These are phyloP conservation scores for Ranitomeya imitator DNA, from an alignment of 2,113 vertebrate species.

Conservation along the genomic window DNA sequence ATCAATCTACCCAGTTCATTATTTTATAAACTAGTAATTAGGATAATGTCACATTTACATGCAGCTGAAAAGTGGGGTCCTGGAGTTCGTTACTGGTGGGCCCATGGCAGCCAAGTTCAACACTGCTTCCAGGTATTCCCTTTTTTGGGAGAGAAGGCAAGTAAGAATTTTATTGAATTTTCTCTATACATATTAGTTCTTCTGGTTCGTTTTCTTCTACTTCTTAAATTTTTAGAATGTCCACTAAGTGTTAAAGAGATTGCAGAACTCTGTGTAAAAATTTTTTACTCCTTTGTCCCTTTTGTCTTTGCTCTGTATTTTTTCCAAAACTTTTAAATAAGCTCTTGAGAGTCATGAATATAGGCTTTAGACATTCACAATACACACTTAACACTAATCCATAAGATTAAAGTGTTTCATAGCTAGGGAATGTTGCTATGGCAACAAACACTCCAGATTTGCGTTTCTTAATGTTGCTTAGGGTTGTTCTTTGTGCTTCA, in stretches of 20 bases:
- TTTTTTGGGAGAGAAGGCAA: too few species aligned
- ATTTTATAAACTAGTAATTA: too few species aligned
- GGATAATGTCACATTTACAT: too few species aligned
- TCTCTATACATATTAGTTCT: not conserved
- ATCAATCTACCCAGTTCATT: too few species aligned
- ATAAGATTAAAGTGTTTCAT: slow-evolving; percentile 57
- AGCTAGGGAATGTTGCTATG: slow-evolving; percentile 43
- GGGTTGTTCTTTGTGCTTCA: slow-evolving; percentile 40
- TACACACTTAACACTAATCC: slow-evolving; percentile 57
- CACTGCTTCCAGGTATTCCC: too few species aligned
- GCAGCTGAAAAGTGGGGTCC: too few species aligned
- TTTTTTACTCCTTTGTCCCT: slow-evolving; percentile 24
- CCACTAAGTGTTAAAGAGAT: slow-evolving; percentile 7
- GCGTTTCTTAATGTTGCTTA: slow-evolving; percentile 45
- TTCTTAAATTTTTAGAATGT: not conserved
- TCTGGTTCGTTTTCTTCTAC: not conserved
- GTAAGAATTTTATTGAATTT: not conserved
- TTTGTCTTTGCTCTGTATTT: slow-evolving; percentile 36
- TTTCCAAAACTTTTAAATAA: slow-evolving; percentile 48
- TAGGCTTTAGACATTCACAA: slow-evolving; percentile 58
- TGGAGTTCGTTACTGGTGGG: too few species aligned
- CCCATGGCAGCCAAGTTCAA: too few species aligned
- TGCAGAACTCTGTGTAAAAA: not conserved
- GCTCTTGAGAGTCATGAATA: slow-evolving; percentile 54
- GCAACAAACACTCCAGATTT: slow-evolving; percentile 49